A percentile compares a stretch with the other conserved stretches of the same genome.
Conservation (phyloP, 1,140 invertebrate species). For the Tachypleus tridentatus region DNA sequence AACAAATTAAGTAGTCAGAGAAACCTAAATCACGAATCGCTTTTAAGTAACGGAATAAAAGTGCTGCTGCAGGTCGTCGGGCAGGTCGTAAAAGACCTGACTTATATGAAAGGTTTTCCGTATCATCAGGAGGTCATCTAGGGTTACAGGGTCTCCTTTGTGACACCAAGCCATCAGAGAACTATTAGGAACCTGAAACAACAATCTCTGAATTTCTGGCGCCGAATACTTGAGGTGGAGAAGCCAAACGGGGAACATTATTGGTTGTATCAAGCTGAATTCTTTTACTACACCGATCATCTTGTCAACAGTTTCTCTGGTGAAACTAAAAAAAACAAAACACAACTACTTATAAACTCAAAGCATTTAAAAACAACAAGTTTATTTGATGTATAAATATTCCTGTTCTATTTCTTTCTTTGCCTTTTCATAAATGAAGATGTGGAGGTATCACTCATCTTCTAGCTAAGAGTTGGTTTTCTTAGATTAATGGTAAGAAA, state of each 20-base stretch:
- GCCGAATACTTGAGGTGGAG: constrained; percentile 50
- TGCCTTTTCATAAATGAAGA: too few relatives aligned
- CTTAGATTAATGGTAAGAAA: too few relatives aligned
- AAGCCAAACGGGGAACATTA: constrained; percentile 71
- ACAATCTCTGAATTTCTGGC: constrained; percentile 20
- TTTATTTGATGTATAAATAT: too few relatives aligned
- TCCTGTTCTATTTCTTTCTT: too few relatives aligned
- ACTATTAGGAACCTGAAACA: constrained; percentile 18
- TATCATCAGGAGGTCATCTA: constrained; percentile 14
- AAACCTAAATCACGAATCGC: too few relatives aligned
- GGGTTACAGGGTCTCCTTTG: constrained; percentile 8
- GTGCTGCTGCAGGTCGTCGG: not conserved
- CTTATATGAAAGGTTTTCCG: constrained; percentile 8
- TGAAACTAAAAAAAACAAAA: constrained; percentile 41
- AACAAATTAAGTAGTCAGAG: too few relatives aligned
- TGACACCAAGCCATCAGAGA: not conserved
- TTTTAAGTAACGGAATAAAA: too few relatives aligned
- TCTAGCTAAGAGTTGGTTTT: too few relatives aligned
- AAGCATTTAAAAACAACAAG: too few relatives aligned
- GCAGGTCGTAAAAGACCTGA: constrained; percentile 17
- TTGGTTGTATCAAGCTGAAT: constrained; percentile 43
- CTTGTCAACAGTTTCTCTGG: constrained; percentile 47
- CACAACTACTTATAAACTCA: not conserved
- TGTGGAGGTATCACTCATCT: too few relatives aligned
- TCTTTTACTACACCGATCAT: constrained; percentile 53